phyloP scores from a whole-genome alignment of 2,113 vertebrate genomes.

The Mobula hypostoma region DNA sequence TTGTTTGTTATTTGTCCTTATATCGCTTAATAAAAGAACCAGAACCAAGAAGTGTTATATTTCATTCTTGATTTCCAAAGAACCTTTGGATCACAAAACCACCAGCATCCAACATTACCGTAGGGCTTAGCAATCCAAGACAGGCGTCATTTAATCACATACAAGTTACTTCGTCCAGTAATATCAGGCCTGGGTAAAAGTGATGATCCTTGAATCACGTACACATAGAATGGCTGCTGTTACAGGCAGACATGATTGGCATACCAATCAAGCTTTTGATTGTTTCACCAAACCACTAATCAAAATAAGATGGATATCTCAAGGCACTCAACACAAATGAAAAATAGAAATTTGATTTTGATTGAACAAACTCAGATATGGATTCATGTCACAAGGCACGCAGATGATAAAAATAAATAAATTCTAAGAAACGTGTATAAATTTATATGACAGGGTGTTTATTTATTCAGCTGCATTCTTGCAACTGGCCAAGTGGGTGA shows the following conservation, averaged over 20 bases:
- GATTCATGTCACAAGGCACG: background rate
- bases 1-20: too few relatives aligned
- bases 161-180: background rate
- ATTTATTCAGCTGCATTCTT: slow-evolving; percentile 10
- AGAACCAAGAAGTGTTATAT: too few relatives aligned
- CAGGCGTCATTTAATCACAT: background rate
- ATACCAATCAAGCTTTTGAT: slow-evolving; percentile 32
- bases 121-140: background rate
- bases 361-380: background rate
- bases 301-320: slow-evolving; percentile 25
- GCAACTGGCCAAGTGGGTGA: background rate
- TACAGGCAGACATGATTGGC: background rate
- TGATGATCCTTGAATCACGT: background rate
- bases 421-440: background rate
- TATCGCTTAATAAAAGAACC: too few relatives aligned
- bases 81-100: too few relatives aligned
- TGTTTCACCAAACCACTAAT: background rate
- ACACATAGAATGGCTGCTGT: background rate
- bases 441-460: background rate
- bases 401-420: background rate
- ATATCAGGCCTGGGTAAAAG: background rate
- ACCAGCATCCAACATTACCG: too few relatives aligned
- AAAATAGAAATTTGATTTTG: slow-evolving; percentile 14
- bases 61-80: too few relatives aligned
- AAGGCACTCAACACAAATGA: background rate